Evolutionary conservation across 1,140 invertebrate genomes (phyloP).

Genomic region (Lanistes nyassanus): DNA sequence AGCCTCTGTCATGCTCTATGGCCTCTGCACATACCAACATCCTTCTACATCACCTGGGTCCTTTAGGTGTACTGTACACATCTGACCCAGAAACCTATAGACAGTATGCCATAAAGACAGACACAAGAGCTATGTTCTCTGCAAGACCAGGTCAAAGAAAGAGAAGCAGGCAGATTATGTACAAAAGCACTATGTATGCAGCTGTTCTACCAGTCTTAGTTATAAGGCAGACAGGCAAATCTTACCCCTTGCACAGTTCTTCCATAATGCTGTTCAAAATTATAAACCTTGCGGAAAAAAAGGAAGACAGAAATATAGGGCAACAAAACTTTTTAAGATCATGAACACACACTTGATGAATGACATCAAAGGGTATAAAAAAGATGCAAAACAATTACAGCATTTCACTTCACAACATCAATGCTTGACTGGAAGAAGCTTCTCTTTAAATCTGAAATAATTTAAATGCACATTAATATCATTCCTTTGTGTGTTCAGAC

Average conservation of each 20-base stretch:
- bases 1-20: too few species aligned
- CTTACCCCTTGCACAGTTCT: slow-evolving; percentile 27
- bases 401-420: too few species aligned
- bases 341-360: not conserved
- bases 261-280: slow-evolving; percentile 27
- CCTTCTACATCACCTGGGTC: too few species aligned
- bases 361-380: not conserved
- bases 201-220: not conserved
- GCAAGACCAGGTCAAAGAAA: too few species aligned
- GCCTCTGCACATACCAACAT: too few species aligned
- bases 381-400: too few species aligned
- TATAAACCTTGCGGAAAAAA: slow-evolving; percentile 23
- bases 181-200: not conserved
- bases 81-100: too few species aligned
- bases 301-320: slow-evolving; percentile 4
- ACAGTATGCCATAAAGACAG: not conserved
- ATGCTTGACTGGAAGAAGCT: too few species aligned
- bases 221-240: slow-evolving; percentile 4
- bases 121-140: not conserved
- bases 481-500: too few species aligned
- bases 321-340: not conserved
- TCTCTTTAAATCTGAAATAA: too few species aligned
- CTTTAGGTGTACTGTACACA: too few species aligned
- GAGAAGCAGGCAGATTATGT: not conserved
- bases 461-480: too few species aligned